phyloP scores from a whole-genome alignment of 2,113 vertebrate genomes.

The Hippoglossus stenolepis region DNA sequence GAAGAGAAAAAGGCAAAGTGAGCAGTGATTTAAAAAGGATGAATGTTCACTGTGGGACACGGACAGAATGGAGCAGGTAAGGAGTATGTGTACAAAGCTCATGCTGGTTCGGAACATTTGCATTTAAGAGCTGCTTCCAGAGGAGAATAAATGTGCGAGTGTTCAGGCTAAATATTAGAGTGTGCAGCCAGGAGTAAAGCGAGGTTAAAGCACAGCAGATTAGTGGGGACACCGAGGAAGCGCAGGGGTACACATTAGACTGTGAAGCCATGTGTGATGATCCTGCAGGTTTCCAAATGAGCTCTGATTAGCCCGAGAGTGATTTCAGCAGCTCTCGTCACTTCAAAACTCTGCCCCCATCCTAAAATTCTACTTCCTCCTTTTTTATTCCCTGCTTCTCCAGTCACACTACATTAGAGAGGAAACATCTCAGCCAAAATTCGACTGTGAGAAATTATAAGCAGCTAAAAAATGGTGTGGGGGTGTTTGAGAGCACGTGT shows the following conservation, averaged over 20 bases:
- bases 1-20: conserved; percentile 12
- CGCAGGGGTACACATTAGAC: conserved; percentile 67
- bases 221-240: conserved; percentile 58
- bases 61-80: conserved; percentile 18
- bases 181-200: conserved; percentile 63
- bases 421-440: conserved; percentile 39
- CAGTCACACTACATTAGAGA: conserved; percentile 47
- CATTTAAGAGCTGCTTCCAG: conserved; percentile 52
- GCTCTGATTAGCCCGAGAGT: conserved; percentile 75
- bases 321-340: conserved; percentile 78
- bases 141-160: conserved; percentile 59
- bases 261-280: conserved; percentile 77
- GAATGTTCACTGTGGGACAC: conserved; percentile 33
- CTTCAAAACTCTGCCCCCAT: conserved; percentile 49
- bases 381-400: conserved; percentile 34
- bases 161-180: conserved; percentile 71
- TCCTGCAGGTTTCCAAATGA: conserved; percentile 76
- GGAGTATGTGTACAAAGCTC: conserved; percentile 48
- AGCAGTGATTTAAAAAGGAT: conserved; percentile 29
- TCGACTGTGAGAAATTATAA: conserved; percentile 40
- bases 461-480: conserved; percentile 30
- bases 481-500: conserved; percentile 38
- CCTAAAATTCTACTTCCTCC: conserved; percentile 37
- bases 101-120: conserved; percentile 58
- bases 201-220: conserved; percentile 68